Base-by-base conservation (phyloP, 2,113 vertebrate genomes). In the Aspiorhynchus laticeps region DNA sequence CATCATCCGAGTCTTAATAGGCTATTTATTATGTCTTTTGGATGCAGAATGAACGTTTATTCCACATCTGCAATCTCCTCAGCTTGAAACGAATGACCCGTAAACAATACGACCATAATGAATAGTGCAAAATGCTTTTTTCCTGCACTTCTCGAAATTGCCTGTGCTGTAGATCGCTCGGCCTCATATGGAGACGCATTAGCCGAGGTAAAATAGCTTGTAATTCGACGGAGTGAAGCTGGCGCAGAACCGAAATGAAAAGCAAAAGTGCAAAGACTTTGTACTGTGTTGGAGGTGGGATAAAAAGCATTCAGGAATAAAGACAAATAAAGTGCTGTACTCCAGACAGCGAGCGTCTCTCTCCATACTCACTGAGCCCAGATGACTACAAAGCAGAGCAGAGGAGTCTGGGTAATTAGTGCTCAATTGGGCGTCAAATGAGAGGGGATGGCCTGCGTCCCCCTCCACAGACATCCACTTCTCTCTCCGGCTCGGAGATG, bases 371-470 rank as follows among this genome's bases (percentile, higher is more conserved):
- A 91, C 93, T 90, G 92, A 90, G 88, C 86, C 84, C 87, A 3
- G 79, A 87, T 88, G 26, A 83, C 89, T 89, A 91, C 88, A 91
- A 87, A 93, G 89, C 85, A 65, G 80, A 89, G 90, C 89, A 87
- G 89, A 87, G 81, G 81, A 82, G 48, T 88, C 82, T 80, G 90
- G 91, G 90, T 95, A 91, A 91, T 94, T 89, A 90, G 90, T 84
- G 88, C 88, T 91, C 90, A 94, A 93, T 93, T 93, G 93, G 86
- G 88, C 90, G 48, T 91, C 91, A 91, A 94, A 94, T 89, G 91
- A 93, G 90, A 91, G 85, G 88, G 90, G 88, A 90, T 80, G 87
- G 87, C 73, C 83, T 87, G 78, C 76, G 83, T 89, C 91, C 91
- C 92, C 85, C 82, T 41, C 76, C 63, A 67, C 63, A 53, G 26